Evolutionary conservation across 2,113 vertebrate genomes (phyloP), one percentile per base, ranked within the genome.

Genomic region (Pristiophorus japonicus): DNA sequence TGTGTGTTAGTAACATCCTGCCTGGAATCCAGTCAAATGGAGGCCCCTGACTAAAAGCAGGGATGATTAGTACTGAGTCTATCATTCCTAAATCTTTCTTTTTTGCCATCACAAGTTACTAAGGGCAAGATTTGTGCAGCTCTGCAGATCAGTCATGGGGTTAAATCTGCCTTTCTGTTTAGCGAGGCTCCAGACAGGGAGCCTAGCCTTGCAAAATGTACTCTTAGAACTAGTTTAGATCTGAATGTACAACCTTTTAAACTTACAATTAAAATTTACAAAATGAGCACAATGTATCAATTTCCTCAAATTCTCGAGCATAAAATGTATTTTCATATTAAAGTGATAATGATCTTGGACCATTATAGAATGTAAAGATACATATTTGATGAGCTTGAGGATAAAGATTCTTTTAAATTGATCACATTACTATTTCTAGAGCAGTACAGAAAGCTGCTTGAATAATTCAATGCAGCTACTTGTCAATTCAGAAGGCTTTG

Each of bases 401-500:
- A 12, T 94, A 34, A 90, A 59, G 47, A 1, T 34, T 62, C 16
- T n/a, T 90, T 90, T 30, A 62, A 59, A 90, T 59, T 34, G 3
- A 30, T 90, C 51, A 62, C 51, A 30, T 16, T 67, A 42, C 38
- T 67, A 67, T 66, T 94, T 94, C 38, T 24, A 67, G 63, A 94
- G 22, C 63, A 24, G 63, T 47, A 14, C 4, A 12, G 92, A 34
- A 22, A 67, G 18, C 22, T 66, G 22, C 62, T 18, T 70, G 62
- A 94, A 94, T 94, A 45, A 94, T 94, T 94, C 92, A 42, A 4
- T 42, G 38, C 92, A 94, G 38, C 65, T 45, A 94, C 65, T 67
- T 90, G 63, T 30, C 65, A 45, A 63, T 47, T 67, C 42, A 67
- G 92, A 67, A 94, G 22, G n/a, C 63, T 94, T 94, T 27, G 38